Evolutionary conservation across 1,140 invertebrate species (phyloP).

Genomic region (Hylaeus volcanicus): DNA sequence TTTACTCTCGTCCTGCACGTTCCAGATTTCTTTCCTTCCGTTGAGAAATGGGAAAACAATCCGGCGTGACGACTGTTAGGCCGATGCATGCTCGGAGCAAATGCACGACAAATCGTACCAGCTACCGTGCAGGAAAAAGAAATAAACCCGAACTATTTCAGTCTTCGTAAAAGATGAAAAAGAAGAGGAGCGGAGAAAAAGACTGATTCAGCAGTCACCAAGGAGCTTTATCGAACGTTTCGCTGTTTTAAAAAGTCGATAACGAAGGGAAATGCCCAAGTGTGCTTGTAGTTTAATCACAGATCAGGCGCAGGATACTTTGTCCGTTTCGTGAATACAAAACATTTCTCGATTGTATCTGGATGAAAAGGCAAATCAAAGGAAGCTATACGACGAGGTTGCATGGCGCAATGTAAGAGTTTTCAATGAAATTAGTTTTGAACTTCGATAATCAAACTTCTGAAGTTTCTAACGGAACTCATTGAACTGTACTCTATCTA

Average conservation of each 20-base stretch:
- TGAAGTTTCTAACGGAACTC: too few species aligned
- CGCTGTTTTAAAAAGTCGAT: too few species aligned
- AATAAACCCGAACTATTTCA: conserved; percentile 24
- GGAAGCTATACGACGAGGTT: too few species aligned
- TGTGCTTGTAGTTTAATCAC: too few species aligned
- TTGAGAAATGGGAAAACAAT: conserved; percentile 39
- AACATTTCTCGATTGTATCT: too few species aligned
- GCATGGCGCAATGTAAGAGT: too few species aligned
- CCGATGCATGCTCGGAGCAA: background rate
- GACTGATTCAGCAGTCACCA: conserved; percentile 17
- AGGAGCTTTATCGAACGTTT: background rate
- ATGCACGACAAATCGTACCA: conserved; percentile 27
- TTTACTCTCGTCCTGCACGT: background rate
- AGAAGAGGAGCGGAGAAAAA: background rate
- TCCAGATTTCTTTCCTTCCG: conserved; percentile 2
- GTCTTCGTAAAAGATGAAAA: conserved; percentile 2
- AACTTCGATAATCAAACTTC: too few species aligned
- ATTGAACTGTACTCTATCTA: too few species aligned
- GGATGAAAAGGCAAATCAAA: too few species aligned
- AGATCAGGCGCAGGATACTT: too few species aligned
- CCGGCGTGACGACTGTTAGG: background rate
- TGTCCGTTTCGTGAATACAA: too few species aligned
- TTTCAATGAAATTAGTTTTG: too few species aligned
- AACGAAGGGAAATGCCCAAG: background rate
- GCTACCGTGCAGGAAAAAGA: conserved; percentile 6